A percentile compares a stretch with the other conserved stretches of the same genome.
These are phyloP conservation scores for Apomyelois bistriatella DNA, from an alignment of 2,888 invertebrate species.

Conservation along the genomic window DNA sequence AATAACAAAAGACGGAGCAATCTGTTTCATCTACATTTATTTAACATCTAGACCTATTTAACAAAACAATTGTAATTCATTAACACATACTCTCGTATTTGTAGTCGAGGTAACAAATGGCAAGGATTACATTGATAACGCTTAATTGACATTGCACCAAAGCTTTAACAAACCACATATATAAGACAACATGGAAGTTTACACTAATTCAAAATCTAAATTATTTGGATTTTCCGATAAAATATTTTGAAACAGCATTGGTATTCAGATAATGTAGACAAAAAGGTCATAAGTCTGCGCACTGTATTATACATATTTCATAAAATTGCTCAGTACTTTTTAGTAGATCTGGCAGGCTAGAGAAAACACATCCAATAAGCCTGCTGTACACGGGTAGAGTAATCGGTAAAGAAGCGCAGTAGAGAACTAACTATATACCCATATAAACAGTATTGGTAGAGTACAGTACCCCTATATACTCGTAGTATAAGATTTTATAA, in stretches of 20 bases:
- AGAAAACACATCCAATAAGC: too few species aligned
- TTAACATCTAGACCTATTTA: conserved; percentile 22
- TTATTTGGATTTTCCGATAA: neutral
- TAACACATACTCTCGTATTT: conserved; percentile 12
- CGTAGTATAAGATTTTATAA: too few species aligned
- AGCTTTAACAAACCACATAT: neutral
- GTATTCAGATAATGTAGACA: neutral
- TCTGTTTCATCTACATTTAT: conserved; percentile 20
- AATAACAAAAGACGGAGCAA: neutral
- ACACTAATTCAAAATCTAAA: neutral
- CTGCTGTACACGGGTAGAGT: too few species aligned
- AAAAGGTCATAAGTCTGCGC: too few species aligned
- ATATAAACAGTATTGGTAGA: too few species aligned
- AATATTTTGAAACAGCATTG: neutral
- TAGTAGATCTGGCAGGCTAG: too few species aligned
- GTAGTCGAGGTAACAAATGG: conserved; percentile 11
- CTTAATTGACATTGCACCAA: conserved; percentile 10
- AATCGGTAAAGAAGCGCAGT: too few species aligned
- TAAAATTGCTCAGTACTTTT: too few species aligned
- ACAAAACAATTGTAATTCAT: conserved; percentile 20
- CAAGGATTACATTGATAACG: neutral
- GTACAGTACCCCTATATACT: too few species aligned
- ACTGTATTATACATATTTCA: neutral
- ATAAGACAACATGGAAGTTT: neutral
- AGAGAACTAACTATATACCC: too few species aligned